phyloP scores from a whole-genome alignment of 2,888 invertebrate species.

The Lamproptera curius region DNA sequence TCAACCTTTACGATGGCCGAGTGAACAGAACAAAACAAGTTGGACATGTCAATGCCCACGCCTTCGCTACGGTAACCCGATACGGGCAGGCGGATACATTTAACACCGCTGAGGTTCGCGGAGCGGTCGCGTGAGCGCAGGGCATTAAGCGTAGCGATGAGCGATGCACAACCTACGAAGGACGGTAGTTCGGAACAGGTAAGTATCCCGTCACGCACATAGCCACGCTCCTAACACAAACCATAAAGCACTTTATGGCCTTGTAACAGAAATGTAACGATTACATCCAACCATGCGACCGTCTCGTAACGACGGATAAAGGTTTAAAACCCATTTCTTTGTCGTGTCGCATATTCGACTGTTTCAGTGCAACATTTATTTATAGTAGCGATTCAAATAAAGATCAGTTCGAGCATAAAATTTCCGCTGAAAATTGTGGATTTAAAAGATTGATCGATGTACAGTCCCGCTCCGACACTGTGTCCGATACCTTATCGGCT shows the following conservation, averaged over 20 bases:
- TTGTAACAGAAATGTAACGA: conserved; percentile 19
- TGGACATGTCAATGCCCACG: conserved; percentile 77
- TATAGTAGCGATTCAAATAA: too few relatives aligned
- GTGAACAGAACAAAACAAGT: conserved; percentile 74
- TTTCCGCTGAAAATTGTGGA: too few relatives aligned
- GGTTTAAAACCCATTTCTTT: conserved; percentile 2
- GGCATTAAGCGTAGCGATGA: conserved; percentile 43
- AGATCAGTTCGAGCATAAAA: too few relatives aligned
- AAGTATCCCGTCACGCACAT: conserved; percentile 43
- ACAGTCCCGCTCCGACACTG: conserved; percentile 31
- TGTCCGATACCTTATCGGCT: conserved; percentile 47
- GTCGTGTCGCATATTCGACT: background rate
- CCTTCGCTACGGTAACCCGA: conserved; percentile 73
- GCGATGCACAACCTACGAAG: conserved; percentile 34
- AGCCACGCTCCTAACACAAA: conserved; percentile 37
- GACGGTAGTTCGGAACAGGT: conserved; percentile 40
- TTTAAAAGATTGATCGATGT: conserved; percentile 12
- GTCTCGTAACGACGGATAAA: conserved; percentile 11
- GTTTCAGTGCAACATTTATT: background rate
- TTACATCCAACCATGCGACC: conserved; percentile 13
- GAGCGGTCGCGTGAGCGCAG: conserved; percentile 39
- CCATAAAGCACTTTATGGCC: conserved; percentile 19
- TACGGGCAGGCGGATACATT: conserved; percentile 72
- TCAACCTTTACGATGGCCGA: conserved; percentile 68
- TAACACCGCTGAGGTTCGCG: conserved; percentile 61